A percentile compares a stretch with the other conserved stretches of the same genome.
Evolutionary conservation across 2,113 vertebrate species (phyloP).

Genomic region (Boleophthalmus pectinirostris): DNA sequence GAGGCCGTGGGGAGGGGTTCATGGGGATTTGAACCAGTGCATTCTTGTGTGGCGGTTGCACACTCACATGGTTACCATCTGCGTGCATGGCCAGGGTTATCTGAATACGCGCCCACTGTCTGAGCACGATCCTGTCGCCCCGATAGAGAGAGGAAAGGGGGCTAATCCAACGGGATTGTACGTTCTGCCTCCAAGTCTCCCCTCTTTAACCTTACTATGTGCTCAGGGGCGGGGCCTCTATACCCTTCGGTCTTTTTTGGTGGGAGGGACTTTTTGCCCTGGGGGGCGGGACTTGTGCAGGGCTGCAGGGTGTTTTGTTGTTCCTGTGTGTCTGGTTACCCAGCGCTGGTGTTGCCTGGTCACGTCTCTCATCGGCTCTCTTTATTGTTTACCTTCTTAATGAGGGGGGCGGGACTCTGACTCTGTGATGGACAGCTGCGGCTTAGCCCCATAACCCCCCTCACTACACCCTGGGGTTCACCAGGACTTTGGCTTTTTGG

Average conservation of each 20-base stretch:
- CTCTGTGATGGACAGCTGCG: conserved; percentile 90
- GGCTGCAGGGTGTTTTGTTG: conserved; percentile 74
- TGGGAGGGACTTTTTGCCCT: neutral
- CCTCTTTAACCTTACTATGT: conserved; percentile 44
- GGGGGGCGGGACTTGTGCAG: conserved; percentile 54
- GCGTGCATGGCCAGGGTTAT: conserved; percentile 91
- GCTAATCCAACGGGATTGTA: conserved; percentile 80
- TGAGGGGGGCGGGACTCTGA: conserved; percentile 92
- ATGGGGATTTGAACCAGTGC: conserved; percentile 93
- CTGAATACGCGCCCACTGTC: conserved; percentile 94
- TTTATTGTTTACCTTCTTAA: conserved; percentile 99
- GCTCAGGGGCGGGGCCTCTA: conserved; percentile 29
- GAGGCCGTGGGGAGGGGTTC: conserved; percentile 76
- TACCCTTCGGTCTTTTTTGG: neutral
- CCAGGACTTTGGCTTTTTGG: conserved; percentile 82
- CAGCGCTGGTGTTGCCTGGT: conserved; percentile 84
- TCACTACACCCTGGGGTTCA: conserved; percentile 61
- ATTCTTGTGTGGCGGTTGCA: conserved; percentile 96
- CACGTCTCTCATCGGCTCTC: conserved; percentile 90
- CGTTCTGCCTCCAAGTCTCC: conserved; percentile 63
- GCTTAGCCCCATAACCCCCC: conserved; percentile 54
- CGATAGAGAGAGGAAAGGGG: conserved; percentile 72
- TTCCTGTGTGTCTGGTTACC: conserved; percentile 82
- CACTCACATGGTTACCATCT: conserved; percentile 98
- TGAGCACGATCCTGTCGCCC: conserved; percentile 89